Base-by-base conservation (phyloP, 2,888 invertebrate species). In the Antheraea assamensis region DNA sequence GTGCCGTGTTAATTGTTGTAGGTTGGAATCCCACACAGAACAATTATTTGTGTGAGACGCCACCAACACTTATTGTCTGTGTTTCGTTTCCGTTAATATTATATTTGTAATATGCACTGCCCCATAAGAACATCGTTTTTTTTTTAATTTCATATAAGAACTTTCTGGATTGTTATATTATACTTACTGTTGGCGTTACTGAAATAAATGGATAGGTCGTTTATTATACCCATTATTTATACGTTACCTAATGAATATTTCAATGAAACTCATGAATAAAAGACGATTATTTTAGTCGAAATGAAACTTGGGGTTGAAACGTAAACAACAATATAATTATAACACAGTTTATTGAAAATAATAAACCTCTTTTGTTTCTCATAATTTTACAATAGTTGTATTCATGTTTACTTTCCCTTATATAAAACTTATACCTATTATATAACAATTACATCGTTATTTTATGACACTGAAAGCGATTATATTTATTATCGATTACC, bases 291-390 rank as follows among this genome's bases (percentile, higher is more conserved):
- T 7, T n/a, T n/a, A 24, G 24, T 58, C 13, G 58, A 58, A 13
- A 13, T 1, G 15, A 64, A 64, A 30, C 30, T 64, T 17, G 27
- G 61, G 61, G 61, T 13, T 64, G 17, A 27, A 64, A 80, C 77
- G 77, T 78, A 81, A 82, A 76, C 30, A 73, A 30, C 49, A 68
- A 27, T 55, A 66, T 76, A 75, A 84, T 83, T 79, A 80, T 90
- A 92, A 91, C 88, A 88, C 86, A 86, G 87, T 94, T 94, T 94
- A 93, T 91, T 93, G 87, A 92, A 92, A 92, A 93, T 90, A 90
- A 93, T 92, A 91, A 92, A 92, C 87, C 83, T 90, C 81, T 89
- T 82, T 81, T 58, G 58, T 24, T 79, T 82, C 82, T 80, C 80
- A 78, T 85, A 87, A 30, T 82, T 87, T 88, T 85, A 89, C 86